Percentiles rank a stretch among this genome's conserved stretches.
Conservation (phyloP, 2,888 invertebrate genomes). For the Volucella bombylans region DNA sequence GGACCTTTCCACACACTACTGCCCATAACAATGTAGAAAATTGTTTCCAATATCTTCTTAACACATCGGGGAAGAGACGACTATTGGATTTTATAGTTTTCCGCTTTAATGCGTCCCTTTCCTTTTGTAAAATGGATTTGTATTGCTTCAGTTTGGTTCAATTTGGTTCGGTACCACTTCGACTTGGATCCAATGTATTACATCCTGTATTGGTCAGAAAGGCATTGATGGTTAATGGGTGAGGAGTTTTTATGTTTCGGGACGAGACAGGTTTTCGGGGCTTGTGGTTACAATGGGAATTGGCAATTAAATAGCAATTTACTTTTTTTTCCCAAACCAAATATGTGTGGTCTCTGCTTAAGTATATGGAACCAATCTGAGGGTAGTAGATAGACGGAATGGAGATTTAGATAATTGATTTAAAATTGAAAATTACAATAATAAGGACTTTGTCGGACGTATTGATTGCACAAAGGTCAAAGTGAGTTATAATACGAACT, state of each 20-base stretch:
- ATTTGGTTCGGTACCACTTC: constrained; percentile 6
- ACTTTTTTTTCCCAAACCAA: constrained; percentile 54
- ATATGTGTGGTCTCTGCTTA: constrained; percentile 44
- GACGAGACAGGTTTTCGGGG: constrained; percentile 37
- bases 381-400: neutral
- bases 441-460: too few species aligned
- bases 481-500: too few species aligned
- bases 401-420: constrained; percentile 45
- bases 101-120: constrained; percentile 67
- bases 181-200: constrained; percentile 19
- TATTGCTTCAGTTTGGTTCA: constrained; percentile 51
- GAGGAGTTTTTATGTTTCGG: constrained; percentile 61
- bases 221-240: constrained; percentile 52
- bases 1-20: constrained; percentile 63
- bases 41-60: constrained; percentile 72
- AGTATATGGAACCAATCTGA: constrained; percentile 12
- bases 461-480: too few species aligned
- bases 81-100: constrained; percentile 73
- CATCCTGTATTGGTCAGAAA: constrained; percentile 41
- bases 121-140: constrained; percentile 64
- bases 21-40: constrained; percentile 72
- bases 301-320: constrained; percentile 68
- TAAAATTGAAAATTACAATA: constrained; percentile 53
- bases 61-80: constrained; percentile 66
- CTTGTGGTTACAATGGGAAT: constrained; percentile 58